phyloP scores from a whole-genome alignment of 2,888 invertebrate species.

The Agrochola circellaris region DNA sequence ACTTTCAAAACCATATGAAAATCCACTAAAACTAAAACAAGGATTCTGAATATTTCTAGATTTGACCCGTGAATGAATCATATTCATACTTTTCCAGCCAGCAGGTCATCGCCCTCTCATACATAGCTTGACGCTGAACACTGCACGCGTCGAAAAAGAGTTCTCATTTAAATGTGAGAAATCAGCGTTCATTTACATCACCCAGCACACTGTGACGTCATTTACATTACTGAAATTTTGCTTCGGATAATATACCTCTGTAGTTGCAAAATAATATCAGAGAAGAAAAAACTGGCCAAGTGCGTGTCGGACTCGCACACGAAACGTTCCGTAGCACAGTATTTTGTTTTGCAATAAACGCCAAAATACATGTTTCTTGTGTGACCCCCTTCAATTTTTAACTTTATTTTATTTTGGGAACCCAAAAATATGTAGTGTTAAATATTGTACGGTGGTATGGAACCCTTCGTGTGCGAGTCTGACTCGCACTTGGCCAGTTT shows the following conservation, averaged over 20 bases:
- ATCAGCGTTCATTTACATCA: constrained; percentile 48
- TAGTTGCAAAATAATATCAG: not conserved
- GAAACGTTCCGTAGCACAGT: no score
- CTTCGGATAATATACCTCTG: constrained; percentile 6
- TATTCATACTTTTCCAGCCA: not conserved
- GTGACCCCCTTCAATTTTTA: no score
- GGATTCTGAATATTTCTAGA: not conserved
- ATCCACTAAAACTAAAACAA: not conserved
- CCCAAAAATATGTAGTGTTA: no score
- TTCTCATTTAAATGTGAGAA: constrained; percentile 46
- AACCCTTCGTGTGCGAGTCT: no score
- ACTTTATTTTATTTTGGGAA: no score
- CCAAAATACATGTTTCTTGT: no score
- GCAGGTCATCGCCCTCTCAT: constrained; percentile 13
- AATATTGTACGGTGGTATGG: no score
- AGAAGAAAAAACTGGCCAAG: no score
- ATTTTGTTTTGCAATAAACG: no score
- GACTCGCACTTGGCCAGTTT: no score
- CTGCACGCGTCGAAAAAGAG: constrained; percentile 4
- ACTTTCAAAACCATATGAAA: not conserved
- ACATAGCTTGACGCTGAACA: not conserved
- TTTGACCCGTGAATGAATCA: not conserved
- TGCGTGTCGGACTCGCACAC: no score
- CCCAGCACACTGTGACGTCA: constrained; percentile 15
- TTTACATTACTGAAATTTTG: constrained; percentile 32